Base-by-base conservation (phyloP, 1,140 invertebrate species). In the Batillaria attramentaria region DNA sequence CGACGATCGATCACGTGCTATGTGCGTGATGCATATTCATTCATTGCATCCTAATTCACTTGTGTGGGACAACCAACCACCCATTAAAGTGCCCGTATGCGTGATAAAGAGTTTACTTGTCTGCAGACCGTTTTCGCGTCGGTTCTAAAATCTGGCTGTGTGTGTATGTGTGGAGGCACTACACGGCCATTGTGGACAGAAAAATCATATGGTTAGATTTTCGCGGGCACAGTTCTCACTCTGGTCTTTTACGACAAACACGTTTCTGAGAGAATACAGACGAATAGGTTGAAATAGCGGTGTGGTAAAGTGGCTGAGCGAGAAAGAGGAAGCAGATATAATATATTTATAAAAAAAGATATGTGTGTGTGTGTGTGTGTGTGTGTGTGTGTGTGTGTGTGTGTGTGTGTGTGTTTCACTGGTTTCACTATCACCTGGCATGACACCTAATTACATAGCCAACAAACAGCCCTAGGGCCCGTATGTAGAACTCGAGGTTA, bases 21-120 rank as follows among this genome's bases (percentile, higher is more conserved):
- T 62, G 57, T 62, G 57, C 57, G 57, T 62, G 57, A 62, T 62
- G 57, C 57, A 62, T 62, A 62, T 62, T 62, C 57, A 62, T 62
- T 62, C 57, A 62, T 62, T 62, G 57, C 57, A 31, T 62, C 57
- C 33, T 62, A 62, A 62, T 62, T 62, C 57, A 62, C 57, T 62
- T 62, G n/a, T 62, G 57, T 24, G 57, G n/a, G 57, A 62, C 57
- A 62, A 62, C 57, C n/a, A 62, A 62, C 57, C 57, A 69, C 6
- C 37, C 31, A 37, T 39, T 37, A 39, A 24, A 37, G 66, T 39
- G 31, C 24, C 37, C 24, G 66, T 69, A 69, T 6, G 66, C 20
- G 6, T 39, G 57, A 62, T 62, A 31, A 62, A 69, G 31, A 33
- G 66, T 33, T 39, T 69, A 20, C 31, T 69, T 37, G 66, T 69